Conservation (phyloP, 2,113 vertebrate genomes). For the Hypanus sabinus region DNA sequence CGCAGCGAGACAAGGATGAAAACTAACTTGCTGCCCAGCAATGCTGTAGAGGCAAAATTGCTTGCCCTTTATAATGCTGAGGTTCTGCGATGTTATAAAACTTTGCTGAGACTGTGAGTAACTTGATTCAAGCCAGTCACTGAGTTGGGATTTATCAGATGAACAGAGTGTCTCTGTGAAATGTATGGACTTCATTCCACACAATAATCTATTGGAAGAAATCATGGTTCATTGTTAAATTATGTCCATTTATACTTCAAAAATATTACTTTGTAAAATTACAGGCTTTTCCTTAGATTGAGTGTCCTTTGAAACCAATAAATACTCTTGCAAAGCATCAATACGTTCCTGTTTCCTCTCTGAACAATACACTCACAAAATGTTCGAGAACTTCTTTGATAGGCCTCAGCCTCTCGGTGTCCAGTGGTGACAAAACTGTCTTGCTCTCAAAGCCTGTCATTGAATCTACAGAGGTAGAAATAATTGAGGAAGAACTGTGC, state of each 20-base stretch:
- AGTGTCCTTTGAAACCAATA: too few relatives aligned
- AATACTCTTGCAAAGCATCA: too few relatives aligned
- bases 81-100: neutral
- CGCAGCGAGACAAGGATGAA: neutral
- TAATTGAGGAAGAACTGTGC: neutral
- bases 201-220: neutral
- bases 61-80: neutral
- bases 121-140: neutral
- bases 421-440: too few relatives aligned
- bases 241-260: neutral
- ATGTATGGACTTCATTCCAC: neutral
- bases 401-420: too few relatives aligned
- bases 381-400: too few relatives aligned
- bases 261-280: too few relatives aligned
- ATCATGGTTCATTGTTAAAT: neutral
- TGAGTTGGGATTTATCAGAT: neutral
- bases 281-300: too few relatives aligned
- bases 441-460: too few relatives aligned
- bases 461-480: neutral
- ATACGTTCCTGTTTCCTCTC: too few relatives aligned
- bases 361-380: too few relatives aligned
- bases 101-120: neutral
- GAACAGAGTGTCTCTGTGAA: neutral
- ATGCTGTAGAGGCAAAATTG: neutral
- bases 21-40: neutral